These are phyloP conservation scores for Diarsia brunnea DNA, from an alignment of 2,888 invertebrate species.

Conservation along the genomic window DNA sequence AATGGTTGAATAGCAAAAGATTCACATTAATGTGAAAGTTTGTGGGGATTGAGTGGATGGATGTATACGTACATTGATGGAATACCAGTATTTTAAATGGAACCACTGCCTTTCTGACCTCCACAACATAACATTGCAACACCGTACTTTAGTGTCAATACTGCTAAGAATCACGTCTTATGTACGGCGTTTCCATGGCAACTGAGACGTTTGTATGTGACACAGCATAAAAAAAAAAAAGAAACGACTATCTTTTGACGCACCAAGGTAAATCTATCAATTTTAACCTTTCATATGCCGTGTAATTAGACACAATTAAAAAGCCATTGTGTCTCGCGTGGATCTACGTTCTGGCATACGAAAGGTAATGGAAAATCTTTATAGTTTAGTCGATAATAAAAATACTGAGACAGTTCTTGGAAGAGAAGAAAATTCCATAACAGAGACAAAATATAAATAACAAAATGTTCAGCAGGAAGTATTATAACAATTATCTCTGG, in stretches of 20 bases:
- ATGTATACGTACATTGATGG: too few species aligned
- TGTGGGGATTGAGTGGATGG: too few species aligned
- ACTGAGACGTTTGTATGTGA: too few species aligned
- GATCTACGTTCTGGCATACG: too few species aligned
- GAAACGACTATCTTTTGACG: background rate
- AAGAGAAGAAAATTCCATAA: background rate
- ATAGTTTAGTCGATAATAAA: conserved; percentile 1
- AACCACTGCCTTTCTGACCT: background rate
- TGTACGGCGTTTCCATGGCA: background rate
- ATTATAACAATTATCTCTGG: conserved; percentile 38
- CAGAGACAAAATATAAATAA: background rate
- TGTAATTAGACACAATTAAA: too few species aligned
- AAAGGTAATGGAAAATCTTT: too few species aligned
- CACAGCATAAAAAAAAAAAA: background rate
- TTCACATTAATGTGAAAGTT: background rate
- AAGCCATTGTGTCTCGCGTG: too few species aligned
- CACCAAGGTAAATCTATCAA: background rate
- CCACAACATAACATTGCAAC: background rate
- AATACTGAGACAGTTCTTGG: conserved; percentile 2
- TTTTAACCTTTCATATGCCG: too few species aligned
- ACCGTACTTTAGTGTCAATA: background rate
- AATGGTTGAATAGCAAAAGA: conserved; percentile 5
- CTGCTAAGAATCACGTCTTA: background rate
- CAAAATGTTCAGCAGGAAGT: conserved; percentile 12
- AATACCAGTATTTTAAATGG: background rate